Evolutionary conservation across 1,140 invertebrate species (phyloP), one percentile per base, ranked within the genome.

Genomic region (Drosophila chauvacae): DNA sequence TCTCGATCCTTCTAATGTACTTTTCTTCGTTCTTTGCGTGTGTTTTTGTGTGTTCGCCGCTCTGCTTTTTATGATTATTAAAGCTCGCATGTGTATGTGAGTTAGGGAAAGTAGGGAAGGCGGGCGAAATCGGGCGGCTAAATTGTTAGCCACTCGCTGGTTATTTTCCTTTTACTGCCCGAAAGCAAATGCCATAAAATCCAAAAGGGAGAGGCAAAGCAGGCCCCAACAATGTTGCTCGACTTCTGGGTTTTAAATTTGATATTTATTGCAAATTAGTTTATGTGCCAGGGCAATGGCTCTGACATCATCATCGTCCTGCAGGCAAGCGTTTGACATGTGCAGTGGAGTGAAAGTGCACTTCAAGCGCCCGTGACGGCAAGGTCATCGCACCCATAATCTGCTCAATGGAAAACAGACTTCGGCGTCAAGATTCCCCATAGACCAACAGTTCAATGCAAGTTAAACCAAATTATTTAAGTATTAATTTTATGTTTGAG

Each of bases 21-120:
- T 50, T 77, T 82, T 44, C 55, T 69, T 64, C 69, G 55, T 60
- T 84, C 41, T 57, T 41, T 18, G 39, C 39, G 20, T 69, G 63
- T 61, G 59, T 48, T 77, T 41, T 77, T 57, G 23, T 23, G 23
- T 23, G 23, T 23, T 26, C 26, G 26, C 26, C 23, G 23, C 47
- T 56, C 51, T 61, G 44, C 57, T 61, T 78, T 84, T 85, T 77
- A 80, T 85, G 73, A 80, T 84, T 84, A 84, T 84, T 84, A 80
- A 80, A 84, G 55, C 79, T 61, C 28, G 18, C 28, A 56, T 50
- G 53, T 60, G 64, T 74, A 28, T 58, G 57, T 47, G 41, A 30
- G 39, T 14, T 35, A 13, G 35, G 41, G 44, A 47, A 47, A 23
- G 20, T 14, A 6, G 16, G 28, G 41, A 37, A 18, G 14, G 61